Conservation (phyloP, 2,797 vertebrate species). For the Neostethus bicornis region DNA sequence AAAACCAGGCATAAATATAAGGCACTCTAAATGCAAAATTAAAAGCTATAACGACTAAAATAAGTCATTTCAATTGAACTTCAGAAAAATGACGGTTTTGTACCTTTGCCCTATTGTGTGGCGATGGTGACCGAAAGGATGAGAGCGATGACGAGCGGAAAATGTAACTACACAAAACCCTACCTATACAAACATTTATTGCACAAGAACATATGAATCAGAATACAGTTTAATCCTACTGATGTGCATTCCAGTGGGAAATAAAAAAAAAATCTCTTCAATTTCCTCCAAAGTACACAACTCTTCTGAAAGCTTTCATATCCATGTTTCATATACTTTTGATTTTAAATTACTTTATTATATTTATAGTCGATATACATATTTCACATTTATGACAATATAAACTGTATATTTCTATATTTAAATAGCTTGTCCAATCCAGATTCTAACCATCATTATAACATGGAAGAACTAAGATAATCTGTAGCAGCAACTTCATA, state of each 20-base stretch:
- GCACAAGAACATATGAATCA: constrained; percentile 94
- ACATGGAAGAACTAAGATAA: constrained; percentile 88
- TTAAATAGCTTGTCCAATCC: constrained; percentile 60
- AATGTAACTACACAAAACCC: constrained; percentile 65
- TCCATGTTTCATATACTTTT: constrained; percentile 56
- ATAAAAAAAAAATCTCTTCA: constrained; percentile 80
- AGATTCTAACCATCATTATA: constrained; percentile 67
- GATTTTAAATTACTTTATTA: constrained; percentile 55
- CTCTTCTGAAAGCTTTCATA: constrained; percentile 73
- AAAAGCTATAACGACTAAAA: constrained; percentile 65
- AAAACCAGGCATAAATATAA: constrained; percentile 99
- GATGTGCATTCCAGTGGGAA: constrained; percentile 99
- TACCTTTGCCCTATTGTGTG: constrained; percentile 74
- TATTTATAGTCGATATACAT: constrained; percentile 63
- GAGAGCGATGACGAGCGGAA: constrained; percentile 56
- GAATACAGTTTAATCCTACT: constrained; percentile 88
- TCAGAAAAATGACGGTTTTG: constrained; percentile 68
- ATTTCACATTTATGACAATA: constrained; percentile 63
- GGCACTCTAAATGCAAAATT: constrained; percentile 99
- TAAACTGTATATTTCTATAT: constrained; percentile 59
- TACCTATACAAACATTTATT: constrained; percentile 89
- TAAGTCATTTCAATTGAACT: constrained; percentile 46
- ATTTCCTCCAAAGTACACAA: constrained; percentile 83
- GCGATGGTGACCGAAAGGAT: constrained; percentile 35
- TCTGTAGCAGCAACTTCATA: constrained; percentile 98